These are phyloP conservation scores for Sinosuthora webbiana DNA, from an alignment of 2,113 vertebrate genomes.

Conservation along the genomic window DNA sequence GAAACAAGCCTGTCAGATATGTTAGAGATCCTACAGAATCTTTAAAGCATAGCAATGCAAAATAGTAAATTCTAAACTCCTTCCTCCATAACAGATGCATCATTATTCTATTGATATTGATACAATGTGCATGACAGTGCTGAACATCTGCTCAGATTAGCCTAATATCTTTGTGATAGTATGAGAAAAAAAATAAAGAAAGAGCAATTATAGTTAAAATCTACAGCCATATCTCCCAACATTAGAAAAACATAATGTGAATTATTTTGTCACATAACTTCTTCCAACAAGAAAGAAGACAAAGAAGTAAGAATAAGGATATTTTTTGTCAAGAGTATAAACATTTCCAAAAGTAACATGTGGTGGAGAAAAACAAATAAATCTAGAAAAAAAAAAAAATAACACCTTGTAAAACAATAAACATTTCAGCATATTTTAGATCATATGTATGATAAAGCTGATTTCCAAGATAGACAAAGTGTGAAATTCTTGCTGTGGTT, in stretches of 20 bases:
- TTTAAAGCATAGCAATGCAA: not conserved
- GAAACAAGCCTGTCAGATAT: not conserved
- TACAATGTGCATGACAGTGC: not conserved
- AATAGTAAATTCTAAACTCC: not conserved
- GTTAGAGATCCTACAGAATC: not conserved
- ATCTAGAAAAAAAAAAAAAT: conserved; percentile 23
- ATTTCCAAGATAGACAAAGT: conserved; percentile 61
- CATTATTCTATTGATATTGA: not conserved
- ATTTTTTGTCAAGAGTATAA: not conserved
- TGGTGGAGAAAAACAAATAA: not conserved
- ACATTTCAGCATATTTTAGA: conserved; percentile 49
- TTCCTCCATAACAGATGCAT: not conserved
- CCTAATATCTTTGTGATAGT: not conserved
- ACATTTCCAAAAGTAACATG: not conserved
- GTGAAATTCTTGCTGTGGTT: conserved; percentile 70
- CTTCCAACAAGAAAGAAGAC: not conserved
- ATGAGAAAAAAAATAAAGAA: not conserved
- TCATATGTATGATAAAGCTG: conserved; percentile 54
- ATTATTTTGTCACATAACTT: not conserved
- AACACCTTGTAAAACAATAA: conserved; percentile 20
- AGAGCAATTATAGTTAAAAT: not conserved
- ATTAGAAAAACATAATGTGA: not conserved
- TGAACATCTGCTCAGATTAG: not conserved
- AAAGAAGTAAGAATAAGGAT: not conserved
- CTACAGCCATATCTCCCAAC: not conserved